Evolutionary conservation across 2,888 invertebrate species (phyloP), one percentile per base, ranked within the genome.

Genomic region (Lycocerus yunnanus): DNA sequence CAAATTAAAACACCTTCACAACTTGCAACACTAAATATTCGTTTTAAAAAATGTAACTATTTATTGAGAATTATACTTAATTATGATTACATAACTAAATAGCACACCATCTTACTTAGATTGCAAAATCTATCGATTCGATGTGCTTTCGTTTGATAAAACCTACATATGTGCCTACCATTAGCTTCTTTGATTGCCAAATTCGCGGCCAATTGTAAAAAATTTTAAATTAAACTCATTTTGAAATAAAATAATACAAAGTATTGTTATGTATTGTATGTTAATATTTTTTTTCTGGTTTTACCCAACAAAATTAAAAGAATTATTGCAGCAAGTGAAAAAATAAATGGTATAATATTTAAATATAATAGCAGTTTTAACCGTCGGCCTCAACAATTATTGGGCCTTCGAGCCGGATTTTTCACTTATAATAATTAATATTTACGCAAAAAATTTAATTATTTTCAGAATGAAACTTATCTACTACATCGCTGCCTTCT

Each of bases 391-490:
- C 21, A 21, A 18, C 27, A 13, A 3, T 1, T 10, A 14, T 27
- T 67, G 8, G 18, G 27, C 21, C 24, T 15, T 66, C 15, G 14
- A 15, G 65, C 15, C 14, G 15, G 66, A 24, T 27, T 27, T 15
- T 27, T 21, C 11, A 21, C 2, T 20, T 15, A 66, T n/a, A 21
- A 63, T 20, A 21, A 27, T 65, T 13, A n/a, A n/a, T n/a, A 27
- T 66, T 21, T 24, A 24, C 27, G 24, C 21, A 27, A 27, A 70
- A n/a, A 15, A 11, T 27, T 65, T 59, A 11, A 27, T 79, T 77
- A 72, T 43, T 81, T 81, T 69, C 74, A 83, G 82, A 75, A 83
- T 83, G 83, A 82, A 79, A 78, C 71, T 79, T 18, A 72, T 76
- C 70, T 74, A 43, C 43, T 43, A 81, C 27, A 68, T 78, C 27